Evolutionary conservation across 2,113 vertebrate genomes (phyloP).

Genomic region (Catharus bicknelli): DNA sequence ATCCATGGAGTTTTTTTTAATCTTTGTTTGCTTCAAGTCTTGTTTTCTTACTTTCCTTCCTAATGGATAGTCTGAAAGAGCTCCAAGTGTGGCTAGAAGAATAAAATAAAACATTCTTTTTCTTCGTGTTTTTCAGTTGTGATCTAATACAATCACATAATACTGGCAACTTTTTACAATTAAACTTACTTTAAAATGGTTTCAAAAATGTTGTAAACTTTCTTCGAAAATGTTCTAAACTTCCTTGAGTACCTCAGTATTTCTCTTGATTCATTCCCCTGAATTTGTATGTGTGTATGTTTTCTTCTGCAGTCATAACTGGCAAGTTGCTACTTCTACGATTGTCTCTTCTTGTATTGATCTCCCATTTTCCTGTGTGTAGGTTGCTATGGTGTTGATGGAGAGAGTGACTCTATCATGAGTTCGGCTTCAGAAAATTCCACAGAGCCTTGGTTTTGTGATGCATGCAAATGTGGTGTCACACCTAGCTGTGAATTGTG

Average conservation of each 20-base stretch:
- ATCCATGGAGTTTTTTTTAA: neutral
- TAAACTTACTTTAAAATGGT: neutral
- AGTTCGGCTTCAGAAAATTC: slow-evolving; percentile 98
- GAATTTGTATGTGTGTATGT: accelerated
- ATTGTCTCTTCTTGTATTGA: neutral
- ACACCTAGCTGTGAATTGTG: slow-evolving; percentile 95
- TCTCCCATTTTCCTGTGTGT: neutral
- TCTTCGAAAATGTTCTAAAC: neutral
- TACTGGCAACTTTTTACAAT: neutral
- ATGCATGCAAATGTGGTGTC: slow-evolving; percentile 96
- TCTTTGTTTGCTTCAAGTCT: neutral
- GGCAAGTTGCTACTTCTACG: neutral
- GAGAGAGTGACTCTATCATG: slow-evolving; percentile 98
- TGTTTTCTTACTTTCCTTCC: neutral
- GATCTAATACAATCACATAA: neutral
- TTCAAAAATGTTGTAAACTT: neutral
- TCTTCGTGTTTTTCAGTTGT: neutral
- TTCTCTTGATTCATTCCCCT: neutral
- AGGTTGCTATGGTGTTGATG: slow-evolving; percentile 99
- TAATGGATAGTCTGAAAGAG: neutral
- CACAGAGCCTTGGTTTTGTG: slow-evolving; percentile 98
- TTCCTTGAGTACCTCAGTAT: neutral
- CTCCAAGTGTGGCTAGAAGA: neutral
- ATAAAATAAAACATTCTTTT: neutral
- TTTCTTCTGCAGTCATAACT: neutral